Evolutionary conservation across 2,888 invertebrate species (phyloP), one percentile per base, ranked within the genome.

Genomic region (Minunthozetes semirufus): DNA sequence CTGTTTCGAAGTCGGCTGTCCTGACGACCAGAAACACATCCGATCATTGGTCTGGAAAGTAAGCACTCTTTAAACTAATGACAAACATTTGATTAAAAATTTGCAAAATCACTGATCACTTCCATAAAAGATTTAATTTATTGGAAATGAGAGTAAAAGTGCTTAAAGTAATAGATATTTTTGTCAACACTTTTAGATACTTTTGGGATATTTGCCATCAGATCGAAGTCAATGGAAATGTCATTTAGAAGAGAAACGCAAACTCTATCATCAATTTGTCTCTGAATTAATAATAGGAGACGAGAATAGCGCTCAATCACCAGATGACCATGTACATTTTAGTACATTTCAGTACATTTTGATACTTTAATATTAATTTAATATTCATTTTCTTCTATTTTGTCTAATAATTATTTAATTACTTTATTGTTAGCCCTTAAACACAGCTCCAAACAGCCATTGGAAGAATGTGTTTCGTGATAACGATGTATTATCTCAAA

Each of bases 401-500:
- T n/a, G 4, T 33, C 33, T 9, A 42, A 13, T 13, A 42, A 42
- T 42, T 61, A 27, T 27, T 61, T 61, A 8, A 27, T 61, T 27
- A 27, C 22, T 13, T 13, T 61, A 33, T 75, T 56, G 6, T 27
- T 33, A 99, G 87, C 99, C 98, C 0, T 84, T 99, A 72, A 96
- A 92, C 82, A 89, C 92, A n/a, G 93, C 92, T 80, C 95, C 97
- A 0, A 92, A 93, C 79, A 96, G 96, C 82, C 90, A 93, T 70
- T 99, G 99, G 99, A 90, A 90, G 80, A 90, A 90, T 3, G 98
- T 90, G 83, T 99, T 99, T 84, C 93, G 91, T 82, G 98, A 99
- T 83, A 99, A 99, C 83, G 96, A 98, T 85, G 94, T 97, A 76
- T 85, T 99, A 56, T 84, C 96, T 61, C 99, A 99, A 86, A 98